These are phyloP conservation scores for Bombus cullumanus DNA, from an alignment of 1,140 invertebrate genomes.

Conservation along the genomic window DNA sequence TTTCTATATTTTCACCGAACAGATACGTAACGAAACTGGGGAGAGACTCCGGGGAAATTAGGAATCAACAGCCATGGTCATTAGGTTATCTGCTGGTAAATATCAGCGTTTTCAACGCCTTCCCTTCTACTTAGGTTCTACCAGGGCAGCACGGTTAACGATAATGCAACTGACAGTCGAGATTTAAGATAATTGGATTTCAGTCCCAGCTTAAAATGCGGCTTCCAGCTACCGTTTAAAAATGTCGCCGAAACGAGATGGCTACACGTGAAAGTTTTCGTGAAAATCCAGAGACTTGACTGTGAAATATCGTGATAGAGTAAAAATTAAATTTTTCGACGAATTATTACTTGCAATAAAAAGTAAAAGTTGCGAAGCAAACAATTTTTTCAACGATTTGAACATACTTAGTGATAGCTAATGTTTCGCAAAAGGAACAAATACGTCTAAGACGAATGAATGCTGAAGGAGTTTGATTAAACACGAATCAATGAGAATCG, in stretches of 20 bases:
- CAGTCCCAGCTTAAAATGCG: neutral
- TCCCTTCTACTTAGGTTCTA: neutral
- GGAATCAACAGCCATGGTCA: slow-evolving; percentile 29
- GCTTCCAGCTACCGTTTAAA: neutral
- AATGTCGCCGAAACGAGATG: too few species aligned
- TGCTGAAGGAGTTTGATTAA: too few species aligned
- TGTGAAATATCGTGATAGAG: neutral
- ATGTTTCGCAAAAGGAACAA: too few species aligned
- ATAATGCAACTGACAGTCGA: slow-evolving; percentile 18
- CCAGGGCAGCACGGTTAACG: neutral
- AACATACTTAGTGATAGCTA: too few species aligned
- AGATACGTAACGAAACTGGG: slow-evolving; percentile 12
- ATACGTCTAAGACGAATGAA: too few species aligned
- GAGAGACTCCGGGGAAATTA: slow-evolving; percentile 45
- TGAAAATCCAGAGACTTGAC: neutral
- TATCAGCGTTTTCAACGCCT: slow-evolving; percentile 42
- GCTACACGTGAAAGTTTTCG: neutral
- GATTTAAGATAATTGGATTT: slow-evolving; percentile 7
- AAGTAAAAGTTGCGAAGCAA: too few species aligned
- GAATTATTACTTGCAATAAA: neutral
- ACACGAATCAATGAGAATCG: neutral
- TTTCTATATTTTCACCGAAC: slow-evolving; percentile 31
- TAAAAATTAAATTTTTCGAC: neutral
- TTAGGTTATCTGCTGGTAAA: slow-evolving; percentile 48
- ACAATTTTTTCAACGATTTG: too few species aligned